phyloP scores from a whole-genome alignment of 2,113 vertebrate species.

The Montifringilla adamsi region DNA sequence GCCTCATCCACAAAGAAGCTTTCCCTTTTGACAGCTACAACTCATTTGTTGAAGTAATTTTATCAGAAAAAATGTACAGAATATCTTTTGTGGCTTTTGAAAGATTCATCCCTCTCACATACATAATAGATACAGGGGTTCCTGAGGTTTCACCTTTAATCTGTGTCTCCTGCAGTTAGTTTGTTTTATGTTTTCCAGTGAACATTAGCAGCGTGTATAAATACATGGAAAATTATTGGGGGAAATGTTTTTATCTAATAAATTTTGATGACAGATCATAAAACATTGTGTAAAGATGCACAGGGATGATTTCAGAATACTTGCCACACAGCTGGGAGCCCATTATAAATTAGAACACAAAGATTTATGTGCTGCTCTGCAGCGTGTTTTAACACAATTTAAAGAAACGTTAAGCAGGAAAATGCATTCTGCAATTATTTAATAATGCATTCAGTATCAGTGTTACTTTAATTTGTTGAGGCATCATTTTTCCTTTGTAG shows the following conservation, averaged over 20 bases:
- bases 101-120: not conserved
- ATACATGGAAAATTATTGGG: not conserved
- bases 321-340: slow-evolving; percentile 7
- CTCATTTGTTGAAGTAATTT: not conserved
- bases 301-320: not conserved
- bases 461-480: slow-evolving; percentile 11
- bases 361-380: slow-evolving; percentile 18
- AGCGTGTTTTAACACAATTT: not conserved
- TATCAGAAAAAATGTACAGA: not conserved
- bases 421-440: slow-evolving; percentile 1
- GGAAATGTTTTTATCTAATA: slow-evolving; percentile 7
- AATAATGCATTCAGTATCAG: not conserved
- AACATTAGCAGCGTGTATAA: not conserved
- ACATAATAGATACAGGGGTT: not conserved
- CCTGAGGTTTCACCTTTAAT: slow-evolving; percentile 8
- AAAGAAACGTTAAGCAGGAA: not conserved
- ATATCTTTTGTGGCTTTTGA: not conserved
- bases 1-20: not conserved
- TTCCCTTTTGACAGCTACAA: not conserved
- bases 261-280: slow-evolving; percentile 14
- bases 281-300: not conserved
- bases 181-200: slow-evolving; percentile 17
- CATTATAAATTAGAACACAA: not conserved
- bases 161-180: not conserved
- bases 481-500: not conserved